Percentiles rank a stretch among this genome's conserved stretches.
These are phyloP conservation scores for Sternarchorhynchus goeldii DNA, from an alignment of 2,797 vertebrate genomes.

Conservation along the genomic window DNA sequence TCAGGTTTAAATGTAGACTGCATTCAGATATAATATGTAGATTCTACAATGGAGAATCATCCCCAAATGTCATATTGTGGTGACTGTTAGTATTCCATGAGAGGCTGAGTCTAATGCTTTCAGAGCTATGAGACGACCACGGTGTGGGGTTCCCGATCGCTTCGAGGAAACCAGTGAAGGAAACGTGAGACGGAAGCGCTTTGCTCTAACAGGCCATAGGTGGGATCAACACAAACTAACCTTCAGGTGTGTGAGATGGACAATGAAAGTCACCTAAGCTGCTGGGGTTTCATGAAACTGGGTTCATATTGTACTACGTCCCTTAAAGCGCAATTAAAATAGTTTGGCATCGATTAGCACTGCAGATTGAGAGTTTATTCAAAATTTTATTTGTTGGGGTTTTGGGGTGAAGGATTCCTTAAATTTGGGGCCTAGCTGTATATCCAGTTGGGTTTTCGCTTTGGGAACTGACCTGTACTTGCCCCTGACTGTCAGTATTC, in stretches of 20 bases:
- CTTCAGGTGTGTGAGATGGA: slow-evolving; percentile 70
- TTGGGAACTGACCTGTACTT: neutral
- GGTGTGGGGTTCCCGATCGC: slow-evolving; percentile 90
- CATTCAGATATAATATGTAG: neutral
- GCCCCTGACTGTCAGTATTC: slow-evolving; percentile 73
- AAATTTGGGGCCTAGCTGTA: neutral
- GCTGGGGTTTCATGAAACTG: neutral
- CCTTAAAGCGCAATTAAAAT: neutral
- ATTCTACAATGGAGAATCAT: neutral
- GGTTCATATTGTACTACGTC: no score
- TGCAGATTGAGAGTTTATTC: neutral
- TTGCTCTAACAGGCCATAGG: slow-evolving; percentile 75
- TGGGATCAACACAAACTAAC: slow-evolving; percentile 75
- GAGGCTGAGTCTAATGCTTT: neutral
- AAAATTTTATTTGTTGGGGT: neutral
- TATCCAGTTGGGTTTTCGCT: neutral
- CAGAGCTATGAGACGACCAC: slow-evolving; percentile 92
- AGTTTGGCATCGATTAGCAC: neutral
- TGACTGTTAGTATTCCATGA: slow-evolving; percentile 21
- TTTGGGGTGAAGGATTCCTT: neutral
- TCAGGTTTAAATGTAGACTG: neutral
- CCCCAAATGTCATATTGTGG: neutral
- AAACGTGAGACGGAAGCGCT: slow-evolving; percentile 82
- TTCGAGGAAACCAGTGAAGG: slow-evolving; percentile 71
- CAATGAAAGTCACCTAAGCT: neutral